Evolutionary conservation across 2,888 invertebrate species (phyloP).

Genomic region (Spisula subtruncata): DNA sequence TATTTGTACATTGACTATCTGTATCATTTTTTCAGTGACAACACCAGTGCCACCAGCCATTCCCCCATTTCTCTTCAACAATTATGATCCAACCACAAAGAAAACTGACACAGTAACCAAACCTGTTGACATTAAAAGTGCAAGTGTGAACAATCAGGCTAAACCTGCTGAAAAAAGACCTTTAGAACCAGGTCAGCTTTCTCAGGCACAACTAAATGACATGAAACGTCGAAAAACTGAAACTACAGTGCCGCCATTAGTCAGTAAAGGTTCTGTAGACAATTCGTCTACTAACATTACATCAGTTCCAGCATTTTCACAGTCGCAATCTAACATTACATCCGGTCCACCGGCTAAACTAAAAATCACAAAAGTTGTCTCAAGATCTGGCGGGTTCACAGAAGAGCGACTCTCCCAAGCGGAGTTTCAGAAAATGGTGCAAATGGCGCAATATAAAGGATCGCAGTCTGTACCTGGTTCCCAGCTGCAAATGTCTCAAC

Average conservation of each 20-base stretch:
- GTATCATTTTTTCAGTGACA: no score
- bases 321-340: neutral
- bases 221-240: constrained; percentile 44
- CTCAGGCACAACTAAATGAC: constrained; percentile 11
- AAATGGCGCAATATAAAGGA: constrained; percentile 57
- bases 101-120: neutral
- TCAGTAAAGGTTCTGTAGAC: constrained; percentile 19
- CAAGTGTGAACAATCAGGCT: neutral
- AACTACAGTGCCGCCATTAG: neutral
- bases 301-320: neutral
- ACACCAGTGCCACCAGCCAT: neutral
- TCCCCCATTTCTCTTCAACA: neutral
- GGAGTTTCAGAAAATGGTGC: constrained; percentile 68
- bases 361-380: constrained; percentile 64
- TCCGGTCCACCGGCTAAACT: constrained; percentile 45
- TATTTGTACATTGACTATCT: no score
- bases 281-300: neutral
- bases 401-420: constrained; percentile 60
- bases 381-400: constrained; percentile 66
- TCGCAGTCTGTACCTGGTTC: constrained; percentile 19
- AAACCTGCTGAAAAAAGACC: constrained; percentile 33
- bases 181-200: constrained; percentile 22
- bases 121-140: neutral
- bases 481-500: neutral
- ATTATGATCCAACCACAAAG: neutral